These are phyloP conservation scores for Pantherophis guttatus DNA, from an alignment of 2,113 vertebrate species.

Conservation along the genomic window DNA sequence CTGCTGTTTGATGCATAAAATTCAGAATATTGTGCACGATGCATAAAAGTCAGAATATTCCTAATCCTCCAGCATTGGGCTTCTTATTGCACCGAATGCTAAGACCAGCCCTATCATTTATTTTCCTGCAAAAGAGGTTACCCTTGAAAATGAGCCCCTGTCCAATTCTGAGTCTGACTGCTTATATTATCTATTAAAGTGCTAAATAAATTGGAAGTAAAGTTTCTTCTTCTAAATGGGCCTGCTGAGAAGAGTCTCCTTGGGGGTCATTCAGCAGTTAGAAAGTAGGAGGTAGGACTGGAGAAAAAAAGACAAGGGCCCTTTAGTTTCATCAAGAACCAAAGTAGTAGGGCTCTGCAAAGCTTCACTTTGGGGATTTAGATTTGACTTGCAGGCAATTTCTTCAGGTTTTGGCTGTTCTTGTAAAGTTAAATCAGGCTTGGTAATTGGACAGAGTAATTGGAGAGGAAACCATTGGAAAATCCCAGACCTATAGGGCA, in stretches of 20 bases:
- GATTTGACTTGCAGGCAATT: not conserved
- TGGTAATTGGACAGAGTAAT: not conserved
- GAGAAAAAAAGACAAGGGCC: not conserved
- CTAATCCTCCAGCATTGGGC: not conserved
- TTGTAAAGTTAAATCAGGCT: not conserved
- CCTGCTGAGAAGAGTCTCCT: not conserved
- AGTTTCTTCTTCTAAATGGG: not conserved
- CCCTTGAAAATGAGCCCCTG: not conserved
- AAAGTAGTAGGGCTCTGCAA: not conserved
- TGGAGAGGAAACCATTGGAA: not conserved
- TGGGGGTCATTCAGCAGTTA: not conserved
- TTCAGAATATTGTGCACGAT: not conserved
- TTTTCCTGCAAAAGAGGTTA: not conserved
- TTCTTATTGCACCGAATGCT: not conserved
- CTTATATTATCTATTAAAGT: not conserved
- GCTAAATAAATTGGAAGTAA: not conserved
- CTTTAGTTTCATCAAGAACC: not conserved
- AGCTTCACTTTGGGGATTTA: not conserved
- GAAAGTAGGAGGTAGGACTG: not conserved
- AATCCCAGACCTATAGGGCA: not conserved
- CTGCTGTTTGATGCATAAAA: not conserved
- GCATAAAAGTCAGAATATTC: not conserved
- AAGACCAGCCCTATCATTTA: not conserved
- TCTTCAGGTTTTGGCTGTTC: not conserved
- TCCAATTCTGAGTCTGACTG: not conserved